Conservation (phyloP, 2,113 vertebrate species). For the Morone chrysops region DNA sequence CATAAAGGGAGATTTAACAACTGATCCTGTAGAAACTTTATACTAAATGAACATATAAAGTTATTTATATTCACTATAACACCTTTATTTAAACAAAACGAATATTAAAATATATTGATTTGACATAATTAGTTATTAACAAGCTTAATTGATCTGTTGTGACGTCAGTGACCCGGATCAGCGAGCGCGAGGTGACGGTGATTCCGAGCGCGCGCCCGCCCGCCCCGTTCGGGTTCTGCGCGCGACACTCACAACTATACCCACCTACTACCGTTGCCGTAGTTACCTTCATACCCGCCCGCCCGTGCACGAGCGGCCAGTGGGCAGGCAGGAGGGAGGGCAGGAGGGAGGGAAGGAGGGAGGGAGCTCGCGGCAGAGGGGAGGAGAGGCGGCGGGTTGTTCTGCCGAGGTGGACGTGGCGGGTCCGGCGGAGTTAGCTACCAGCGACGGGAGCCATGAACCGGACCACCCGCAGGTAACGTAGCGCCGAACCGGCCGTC, state of each 20-base stretch:
- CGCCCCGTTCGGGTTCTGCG: background rate
- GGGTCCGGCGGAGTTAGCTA: conserved; percentile 78
- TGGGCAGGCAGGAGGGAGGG: conserved; percentile 24
- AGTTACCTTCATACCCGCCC: conserved; percentile 56
- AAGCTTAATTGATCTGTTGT: too few species aligned
- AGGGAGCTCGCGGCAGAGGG: conserved; percentile 74
- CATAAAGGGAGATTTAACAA: too few species aligned
- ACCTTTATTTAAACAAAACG: too few species aligned
- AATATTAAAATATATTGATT: too few species aligned
- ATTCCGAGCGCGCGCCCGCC: conserved; percentile 24
- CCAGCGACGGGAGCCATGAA: conserved; percentile 78
- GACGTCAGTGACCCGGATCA: too few species aligned
- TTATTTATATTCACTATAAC: too few species aligned
- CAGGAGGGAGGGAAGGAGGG: conserved; percentile 23
- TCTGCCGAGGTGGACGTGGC: conserved; percentile 86
- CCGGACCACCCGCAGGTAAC: conserved; percentile 80
- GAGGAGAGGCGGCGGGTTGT: conserved; percentile 76
- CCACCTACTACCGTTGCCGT: conserved; percentile 64
- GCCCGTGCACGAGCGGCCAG: conserved; percentile 57
- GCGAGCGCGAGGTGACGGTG: background rate
- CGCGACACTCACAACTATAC: background rate
- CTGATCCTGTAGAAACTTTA: too few species aligned
- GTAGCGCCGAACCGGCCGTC: conserved; percentile 1
- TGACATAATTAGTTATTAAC: too few species aligned
- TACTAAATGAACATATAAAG: too few species aligned